These are phyloP conservation scores for Cyclophora albipunctata DNA, from an alignment of 2,888 invertebrate species.

Conservation along the genomic window DNA sequence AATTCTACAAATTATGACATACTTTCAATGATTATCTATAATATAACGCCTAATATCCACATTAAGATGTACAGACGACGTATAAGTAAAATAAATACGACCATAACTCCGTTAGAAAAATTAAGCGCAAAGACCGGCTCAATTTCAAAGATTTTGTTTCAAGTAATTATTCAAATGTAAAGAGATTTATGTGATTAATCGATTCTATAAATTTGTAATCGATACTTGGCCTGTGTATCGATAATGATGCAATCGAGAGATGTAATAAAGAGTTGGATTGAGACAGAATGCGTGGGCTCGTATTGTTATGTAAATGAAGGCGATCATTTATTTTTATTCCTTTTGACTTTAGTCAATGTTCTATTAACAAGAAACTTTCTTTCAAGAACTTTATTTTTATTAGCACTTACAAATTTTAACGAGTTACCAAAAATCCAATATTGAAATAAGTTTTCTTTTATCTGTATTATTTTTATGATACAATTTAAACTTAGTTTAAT, in stretches of 20 bases:
- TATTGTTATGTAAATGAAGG: conserved; percentile 23
- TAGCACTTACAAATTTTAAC: too few relatives aligned
- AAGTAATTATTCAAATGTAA: conserved; percentile 15
- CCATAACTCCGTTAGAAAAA: not conserved
- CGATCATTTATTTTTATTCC: conserved; percentile 9
- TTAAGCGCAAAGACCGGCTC: conserved; percentile 1
- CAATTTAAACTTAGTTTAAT: too few relatives aligned
- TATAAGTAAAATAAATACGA: too few relatives aligned
- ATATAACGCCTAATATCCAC: too few relatives aligned
- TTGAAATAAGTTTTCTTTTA: too few relatives aligned
- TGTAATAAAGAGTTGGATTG: conserved; percentile 14
- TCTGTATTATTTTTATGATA: too few relatives aligned
- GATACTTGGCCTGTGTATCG: conserved; percentile 30
- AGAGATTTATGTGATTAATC: conserved; percentile 39
- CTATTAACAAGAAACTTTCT: too few relatives aligned
- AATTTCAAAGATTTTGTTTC: conserved; percentile 5
- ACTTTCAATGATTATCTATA: too few relatives aligned
- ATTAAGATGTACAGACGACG: too few relatives aligned
- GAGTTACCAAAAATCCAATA: too few relatives aligned
- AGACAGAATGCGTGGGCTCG: conserved; percentile 21
- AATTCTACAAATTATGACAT: too few relatives aligned
- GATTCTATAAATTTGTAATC: conserved; percentile 37
- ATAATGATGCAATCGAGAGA: conserved; percentile 24
- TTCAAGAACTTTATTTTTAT: too few relatives aligned
- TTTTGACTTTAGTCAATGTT: not conserved